Base-by-base conservation (phyloP, 2,797 vertebrate genomes). In the Tinamus major region DNA sequence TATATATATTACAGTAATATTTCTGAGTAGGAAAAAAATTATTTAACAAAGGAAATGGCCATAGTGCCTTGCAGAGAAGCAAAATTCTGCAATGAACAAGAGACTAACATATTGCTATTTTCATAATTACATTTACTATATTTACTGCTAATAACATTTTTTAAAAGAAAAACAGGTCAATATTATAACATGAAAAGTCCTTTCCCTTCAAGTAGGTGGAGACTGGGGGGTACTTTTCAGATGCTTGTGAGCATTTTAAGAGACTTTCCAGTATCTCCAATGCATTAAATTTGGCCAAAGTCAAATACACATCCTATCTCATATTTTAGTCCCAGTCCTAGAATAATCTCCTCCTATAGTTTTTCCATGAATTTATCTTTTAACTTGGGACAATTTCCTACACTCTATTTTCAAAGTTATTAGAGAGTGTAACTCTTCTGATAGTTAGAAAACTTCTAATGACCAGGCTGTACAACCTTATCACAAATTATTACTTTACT, bases 81-180 rank as follows among this genome's bases (percentile, higher is more conserved):
- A 1, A 71, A 42, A 13, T 68, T 3, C 4, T 76, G 11, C 6
- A 42, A 35, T 9, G 71, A 71, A 59, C 55, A 0, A 4, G 78
- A 75, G 3, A 48, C 4, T 55, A 79, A 92, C 46, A 61, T 51
- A 9, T 35, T 58, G 62, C 31, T 2, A 2, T 26, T 79, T 64
- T 69, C 7, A 23, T 27, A 61, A 68, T 29, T 55, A n/a, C 53
- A 39, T 27, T 42, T 10, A 37, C 27, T 56, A 3, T 2, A 65
- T 53, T 48, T 77, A 35, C 42, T 79, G 0, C 3, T 39, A 5
- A 31, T 49, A 75, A 2, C 8, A 42, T 78, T 56, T 51, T 63
- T 17, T 63, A n/a, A 27, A n/a, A 16, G 7, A 53, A 12, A 3
- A n/a, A 1, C n/a, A 14, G 3, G 26, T 1, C n/a, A 49, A 9